A percentile compares a stretch with the other conserved stretches of the same genome.
phyloP scores from a whole-genome alignment of 2,797 vertebrate species.

The Sciurus carolinensis region DNA sequence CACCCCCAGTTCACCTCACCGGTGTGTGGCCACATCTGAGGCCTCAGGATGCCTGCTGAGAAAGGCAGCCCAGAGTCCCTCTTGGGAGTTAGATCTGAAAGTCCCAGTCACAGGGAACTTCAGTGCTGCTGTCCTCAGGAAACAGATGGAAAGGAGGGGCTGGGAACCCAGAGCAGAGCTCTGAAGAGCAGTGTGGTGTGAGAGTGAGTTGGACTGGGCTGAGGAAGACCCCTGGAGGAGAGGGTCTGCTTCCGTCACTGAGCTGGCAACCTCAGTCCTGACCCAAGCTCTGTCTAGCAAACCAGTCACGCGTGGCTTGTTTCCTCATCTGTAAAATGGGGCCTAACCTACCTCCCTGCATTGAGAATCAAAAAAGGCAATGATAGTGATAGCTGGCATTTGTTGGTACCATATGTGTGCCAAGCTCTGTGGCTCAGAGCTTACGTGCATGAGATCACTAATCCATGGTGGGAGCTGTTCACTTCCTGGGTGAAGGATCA shows the following conservation, averaged over 20 bases:
- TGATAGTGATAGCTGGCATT: not conserved
- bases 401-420: not conserved
- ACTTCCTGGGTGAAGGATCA: not conserved
- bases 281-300: not conserved
- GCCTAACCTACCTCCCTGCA: not conserved
- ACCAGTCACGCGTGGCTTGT: not conserved
- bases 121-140: conserved; percentile 40
- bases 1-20: not conserved
- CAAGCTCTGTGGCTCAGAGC: not conserved
- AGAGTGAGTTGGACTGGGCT: not conserved
- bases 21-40: not conserved
- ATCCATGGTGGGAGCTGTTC: not conserved
- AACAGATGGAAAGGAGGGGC: conserved; percentile 60
- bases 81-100: not conserved
- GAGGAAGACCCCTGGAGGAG: conserved; percentile 3
- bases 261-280: not conserved
- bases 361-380: not conserved
- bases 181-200: not conserved
- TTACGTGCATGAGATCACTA: no score
- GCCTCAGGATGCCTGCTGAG: not conserved
- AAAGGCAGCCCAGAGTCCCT: not conserved
- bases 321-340: not conserved
- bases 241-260: no score
- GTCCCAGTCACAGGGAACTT: not conserved
- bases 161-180: not conserved